Percentiles rank a stretch among this genome's conserved stretches.
These are phyloP conservation scores for Osmerus mordax DNA, from an alignment of 2,113 vertebrate genomes.

Conservation along the genomic window DNA sequence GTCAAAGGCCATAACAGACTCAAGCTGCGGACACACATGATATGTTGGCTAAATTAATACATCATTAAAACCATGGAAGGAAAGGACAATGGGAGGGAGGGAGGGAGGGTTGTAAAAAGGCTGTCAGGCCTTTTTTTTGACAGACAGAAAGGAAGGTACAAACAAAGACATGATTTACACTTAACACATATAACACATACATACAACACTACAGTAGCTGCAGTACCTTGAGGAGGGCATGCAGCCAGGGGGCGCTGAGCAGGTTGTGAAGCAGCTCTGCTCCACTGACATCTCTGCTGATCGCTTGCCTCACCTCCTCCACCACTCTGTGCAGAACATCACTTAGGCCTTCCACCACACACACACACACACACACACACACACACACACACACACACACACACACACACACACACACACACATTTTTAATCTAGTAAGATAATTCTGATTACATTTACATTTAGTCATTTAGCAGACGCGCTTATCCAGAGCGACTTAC, in stretches of 20 bases:
- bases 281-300: slow-evolving; percentile 72
- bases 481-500: no score
- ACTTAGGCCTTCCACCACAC: slow-evolving; percentile 66
- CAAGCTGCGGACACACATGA: no score
- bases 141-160: not conserved
- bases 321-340: slow-evolving; percentile 75
- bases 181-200: not conserved
- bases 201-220: not conserved
- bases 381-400: not conserved
- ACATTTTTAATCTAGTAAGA: no score
- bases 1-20: no score
- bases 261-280: slow-evolving; percentile 81
- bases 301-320: slow-evolving; percentile 76
- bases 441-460: no score
- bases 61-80: no score
- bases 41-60: no score
- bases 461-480: no score
- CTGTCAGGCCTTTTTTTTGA: not conserved
- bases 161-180: not conserved
- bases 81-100: no score
- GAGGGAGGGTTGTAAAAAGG: no score
- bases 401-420: no score
- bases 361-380: slow-evolving; percentile 21
- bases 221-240: slow-evolving; percentile 81
- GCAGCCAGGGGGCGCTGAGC: slow-evolving; percentile 83